Percentiles rank a stretch among this genome's conserved stretches.
phyloP scores from a whole-genome alignment of 2,113 vertebrate species.

The Ciconia maguari region DNA sequence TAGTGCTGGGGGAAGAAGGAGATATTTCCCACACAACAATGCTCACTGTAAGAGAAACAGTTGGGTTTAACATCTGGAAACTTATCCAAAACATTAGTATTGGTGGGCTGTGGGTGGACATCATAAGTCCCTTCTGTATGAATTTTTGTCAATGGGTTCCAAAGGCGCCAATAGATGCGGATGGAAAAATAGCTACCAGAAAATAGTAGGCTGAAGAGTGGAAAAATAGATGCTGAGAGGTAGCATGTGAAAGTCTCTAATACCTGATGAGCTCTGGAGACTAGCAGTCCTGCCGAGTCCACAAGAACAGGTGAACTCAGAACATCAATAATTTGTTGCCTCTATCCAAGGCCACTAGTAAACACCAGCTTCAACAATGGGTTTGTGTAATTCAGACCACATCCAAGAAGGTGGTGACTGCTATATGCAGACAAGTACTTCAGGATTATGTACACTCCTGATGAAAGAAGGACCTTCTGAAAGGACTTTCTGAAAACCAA shows the following conservation, averaged over 20 bases:
- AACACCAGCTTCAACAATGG: background rate
- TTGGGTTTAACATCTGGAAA: background rate
- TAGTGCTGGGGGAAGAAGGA: rapidly evolving
- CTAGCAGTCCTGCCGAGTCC: background rate
- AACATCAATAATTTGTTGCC: rapidly evolving
- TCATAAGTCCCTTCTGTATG: background rate
- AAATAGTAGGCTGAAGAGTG: background rate
- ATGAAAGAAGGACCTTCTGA: background rate
- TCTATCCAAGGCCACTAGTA: background rate
- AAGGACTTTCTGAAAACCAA: background rate
- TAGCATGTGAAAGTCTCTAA: background rate
- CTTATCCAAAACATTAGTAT: background rate
- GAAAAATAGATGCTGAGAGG: background rate
- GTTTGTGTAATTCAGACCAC: background rate
- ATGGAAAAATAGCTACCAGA: background rate
- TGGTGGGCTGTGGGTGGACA: rapidly evolving
- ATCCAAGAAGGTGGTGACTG: background rate
- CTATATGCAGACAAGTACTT: background rate
- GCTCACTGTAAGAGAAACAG: background rate
- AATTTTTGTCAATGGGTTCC: background rate
- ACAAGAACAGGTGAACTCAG: background rate
- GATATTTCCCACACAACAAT: background rate
- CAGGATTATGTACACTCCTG: background rate
- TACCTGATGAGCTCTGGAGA: background rate
- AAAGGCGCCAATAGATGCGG: rapidly evolving